phyloP scores from a whole-genome alignment of 1,140 invertebrate species.

The Charaxes varanes region DNA sequence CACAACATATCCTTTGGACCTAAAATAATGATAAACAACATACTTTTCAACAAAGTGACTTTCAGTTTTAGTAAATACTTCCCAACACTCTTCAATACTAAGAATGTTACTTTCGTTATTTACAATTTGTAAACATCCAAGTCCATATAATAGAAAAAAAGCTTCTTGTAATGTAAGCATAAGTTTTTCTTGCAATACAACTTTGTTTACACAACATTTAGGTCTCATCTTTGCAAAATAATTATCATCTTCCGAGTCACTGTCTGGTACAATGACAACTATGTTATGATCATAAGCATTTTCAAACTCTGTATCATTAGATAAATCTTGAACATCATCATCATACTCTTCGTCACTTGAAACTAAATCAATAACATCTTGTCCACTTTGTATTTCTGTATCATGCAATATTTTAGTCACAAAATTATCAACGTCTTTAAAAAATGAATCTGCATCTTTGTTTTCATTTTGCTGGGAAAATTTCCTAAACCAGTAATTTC shows the following conservation, averaged over 20 bases:
- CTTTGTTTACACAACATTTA: slow-evolving; percentile 75
- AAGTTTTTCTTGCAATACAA: slow-evolving; percentile 77
- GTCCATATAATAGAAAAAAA: slow-evolving; percentile 84
- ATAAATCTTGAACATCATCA: slow-evolving; percentile 21
- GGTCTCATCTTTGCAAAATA: slow-evolving; percentile 78
- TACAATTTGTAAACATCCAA: slow-evolving; percentile 82
- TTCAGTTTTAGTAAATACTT: slow-evolving; percentile 76
- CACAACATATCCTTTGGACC: slow-evolving; percentile 92
- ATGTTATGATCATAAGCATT: slow-evolving; percentile 46
- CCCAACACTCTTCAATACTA: slow-evolving; percentile 77
- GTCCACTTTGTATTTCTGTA: slow-evolving; percentile 29
- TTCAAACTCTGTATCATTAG: slow-evolving; percentile 20
- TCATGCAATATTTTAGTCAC: slow-evolving; percentile 42
- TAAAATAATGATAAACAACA: slow-evolving; percentile 89
- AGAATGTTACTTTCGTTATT: slow-evolving; percentile 75
- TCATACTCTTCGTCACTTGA: slow-evolving; percentile 49
- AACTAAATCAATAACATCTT: slow-evolving; percentile 53
- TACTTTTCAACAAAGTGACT: slow-evolving; percentile 83
- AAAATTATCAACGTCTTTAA: slow-evolving; percentile 46
- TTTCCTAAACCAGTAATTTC: slow-evolving; percentile 75
- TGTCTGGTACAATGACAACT: slow-evolving; percentile 78
- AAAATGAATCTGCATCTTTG: slow-evolving; percentile 41
- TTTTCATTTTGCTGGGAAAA: slow-evolving; percentile 44
- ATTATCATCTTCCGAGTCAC: slow-evolving; percentile 78
- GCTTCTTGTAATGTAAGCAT: slow-evolving; percentile 84